Conservation (phyloP, 2,113 vertebrate species). For the Aegotheles bennettii region DNA sequence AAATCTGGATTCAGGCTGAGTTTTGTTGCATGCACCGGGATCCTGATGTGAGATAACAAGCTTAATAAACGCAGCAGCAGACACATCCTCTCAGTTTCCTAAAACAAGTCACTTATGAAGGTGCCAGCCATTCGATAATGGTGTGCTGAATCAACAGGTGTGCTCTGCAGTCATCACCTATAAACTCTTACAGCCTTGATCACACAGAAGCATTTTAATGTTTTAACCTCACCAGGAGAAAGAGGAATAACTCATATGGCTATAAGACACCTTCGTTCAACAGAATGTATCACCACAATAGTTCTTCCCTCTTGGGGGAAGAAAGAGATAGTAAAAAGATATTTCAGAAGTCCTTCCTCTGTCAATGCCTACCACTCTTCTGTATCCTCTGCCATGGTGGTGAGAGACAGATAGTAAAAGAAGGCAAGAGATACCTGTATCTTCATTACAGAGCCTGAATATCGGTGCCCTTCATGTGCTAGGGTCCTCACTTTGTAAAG, state of each 20-base stretch:
- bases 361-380: background rate
- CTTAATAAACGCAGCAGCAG: background rate
- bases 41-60: background rate
- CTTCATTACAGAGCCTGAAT: background rate
- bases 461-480: background rate
- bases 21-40: background rate
- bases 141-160: background rate
- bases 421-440: background rate
- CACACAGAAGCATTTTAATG: background rate
- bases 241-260: background rate
- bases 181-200: background rate
- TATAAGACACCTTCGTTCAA: background rate
- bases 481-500: background rate
- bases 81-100: background rate
- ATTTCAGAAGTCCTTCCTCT: background rate
- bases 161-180: background rate
- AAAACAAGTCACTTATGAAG: background rate
- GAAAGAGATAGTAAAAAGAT: background rate
- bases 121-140: background rate
- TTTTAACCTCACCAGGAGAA: background rate
- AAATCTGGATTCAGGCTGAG: background rate
- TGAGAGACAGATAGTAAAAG: background rate
- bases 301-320: background rate
- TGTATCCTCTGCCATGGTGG: background rate
- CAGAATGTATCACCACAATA: background rate